Conservation (phyloP, 2,113 vertebrate species). For the Osmerus mordax region DNA sequence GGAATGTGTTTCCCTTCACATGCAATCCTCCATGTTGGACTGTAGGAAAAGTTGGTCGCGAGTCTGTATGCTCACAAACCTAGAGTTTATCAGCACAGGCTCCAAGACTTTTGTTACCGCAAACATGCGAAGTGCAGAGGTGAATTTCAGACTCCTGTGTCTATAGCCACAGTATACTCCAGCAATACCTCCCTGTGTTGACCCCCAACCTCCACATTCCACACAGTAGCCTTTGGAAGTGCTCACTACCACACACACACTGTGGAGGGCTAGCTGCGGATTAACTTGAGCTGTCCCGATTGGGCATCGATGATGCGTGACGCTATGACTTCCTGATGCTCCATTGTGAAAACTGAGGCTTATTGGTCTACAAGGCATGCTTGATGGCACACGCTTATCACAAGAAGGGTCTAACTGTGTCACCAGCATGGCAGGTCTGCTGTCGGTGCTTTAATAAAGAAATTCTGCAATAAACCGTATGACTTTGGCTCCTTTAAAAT, state of each 20-base stretch:
- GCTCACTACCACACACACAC: background rate
- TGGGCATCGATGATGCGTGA: no score
- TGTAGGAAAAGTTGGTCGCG: background rate
- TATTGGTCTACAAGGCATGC: conserved; percentile 27
- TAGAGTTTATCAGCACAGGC: background rate
- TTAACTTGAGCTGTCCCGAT: no score
- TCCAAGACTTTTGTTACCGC: conserved; percentile 41
- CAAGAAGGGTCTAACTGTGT: conserved; percentile 33
- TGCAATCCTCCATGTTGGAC: background rate
- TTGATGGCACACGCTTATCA: conserved; percentile 26
- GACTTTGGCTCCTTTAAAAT: conserved; percentile 36
- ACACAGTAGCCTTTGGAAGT: conserved; percentile 36
- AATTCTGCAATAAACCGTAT: conserved; percentile 49
- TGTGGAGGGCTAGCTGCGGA: background rate
- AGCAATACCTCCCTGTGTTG: conserved; percentile 7
- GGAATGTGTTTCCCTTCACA: no score
- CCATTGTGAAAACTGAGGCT: conserved; percentile 45
- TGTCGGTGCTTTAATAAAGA: conserved; percentile 53
- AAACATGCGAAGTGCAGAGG: conserved; percentile 32
- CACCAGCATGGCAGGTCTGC: conserved; percentile 30
- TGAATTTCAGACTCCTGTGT: conserved; percentile 45
- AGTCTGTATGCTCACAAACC: background rate
- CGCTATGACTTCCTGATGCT: conserved; percentile 4
- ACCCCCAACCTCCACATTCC: conserved; percentile 53
- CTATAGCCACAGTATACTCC: conserved; percentile 1